phyloP scores from a whole-genome alignment of 2,113 vertebrate genomes.

The Lagopus leucura region DNA sequence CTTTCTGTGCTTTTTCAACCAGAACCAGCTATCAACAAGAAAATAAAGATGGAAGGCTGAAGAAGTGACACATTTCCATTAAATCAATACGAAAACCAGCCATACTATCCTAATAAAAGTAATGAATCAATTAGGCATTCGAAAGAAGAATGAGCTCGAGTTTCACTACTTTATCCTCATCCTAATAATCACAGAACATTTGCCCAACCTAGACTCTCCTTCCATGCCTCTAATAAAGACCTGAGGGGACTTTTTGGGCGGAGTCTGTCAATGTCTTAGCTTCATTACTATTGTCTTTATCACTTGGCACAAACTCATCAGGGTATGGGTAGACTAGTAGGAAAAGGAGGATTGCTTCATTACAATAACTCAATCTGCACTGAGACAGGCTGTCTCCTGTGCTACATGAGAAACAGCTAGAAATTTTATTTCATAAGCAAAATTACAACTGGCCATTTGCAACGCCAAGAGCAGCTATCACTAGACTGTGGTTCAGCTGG shows the following conservation, averaged over 20 bases:
- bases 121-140: not conserved
- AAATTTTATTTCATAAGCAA: conserved; percentile 38
- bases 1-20: not conserved
- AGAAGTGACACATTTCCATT: not conserved
- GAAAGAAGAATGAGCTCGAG: not conserved
- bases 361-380: conserved; percentile 26
- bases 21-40: not conserved
- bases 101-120: not conserved
- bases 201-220: not conserved
- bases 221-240: not conserved
- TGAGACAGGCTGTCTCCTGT: conserved; percentile 46
- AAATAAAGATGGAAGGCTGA: not conserved
- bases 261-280: not conserved
- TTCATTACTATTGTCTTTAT: conserved; percentile 16
- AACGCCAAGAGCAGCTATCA: conserved; percentile 22
- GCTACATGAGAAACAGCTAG: conserved; percentile 19
- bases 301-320: not conserved
- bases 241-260: not conserved
- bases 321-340: not conserved
- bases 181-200: not conserved
- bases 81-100: not conserved
- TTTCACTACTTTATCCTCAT: not conserved
- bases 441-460: conserved; percentile 7
- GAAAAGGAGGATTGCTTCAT: conserved; percentile 21
- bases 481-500: not conserved